phyloP scores from a whole-genome alignment of 2,797 vertebrate species.

The Lemur catta region DNA sequence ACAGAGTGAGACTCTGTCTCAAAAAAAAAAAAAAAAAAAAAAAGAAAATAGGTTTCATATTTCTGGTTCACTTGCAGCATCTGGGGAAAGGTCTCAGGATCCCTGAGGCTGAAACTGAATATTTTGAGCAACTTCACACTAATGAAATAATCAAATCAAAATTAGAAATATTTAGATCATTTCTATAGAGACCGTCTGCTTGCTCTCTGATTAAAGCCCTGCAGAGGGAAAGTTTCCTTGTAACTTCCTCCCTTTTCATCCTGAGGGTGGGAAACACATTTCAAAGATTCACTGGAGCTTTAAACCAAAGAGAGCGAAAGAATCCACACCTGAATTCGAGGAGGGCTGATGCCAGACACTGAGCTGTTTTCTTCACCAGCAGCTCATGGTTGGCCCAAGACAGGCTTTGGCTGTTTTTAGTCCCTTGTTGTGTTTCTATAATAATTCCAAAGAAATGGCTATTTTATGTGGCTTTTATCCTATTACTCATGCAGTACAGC shows the following conservation, averaged over 20 bases:
- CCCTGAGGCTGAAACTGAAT: conserved; percentile 3
- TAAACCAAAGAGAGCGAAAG: neutral
- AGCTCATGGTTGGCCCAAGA: neutral
- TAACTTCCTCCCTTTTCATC: neutral
- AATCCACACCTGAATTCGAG: rapidly evolving
- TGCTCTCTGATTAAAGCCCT: neutral
- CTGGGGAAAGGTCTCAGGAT: conserved; percentile 10
- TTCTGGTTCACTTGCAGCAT: conserved; percentile 7
- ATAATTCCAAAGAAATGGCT: conserved; percentile 10
- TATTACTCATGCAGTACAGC: conserved; percentile 58
- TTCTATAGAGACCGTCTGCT: neutral
- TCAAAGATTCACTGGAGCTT: neutral
- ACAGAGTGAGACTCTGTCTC: too few relatives aligned
- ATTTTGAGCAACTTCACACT: neutral
- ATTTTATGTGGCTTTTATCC: conserved; percentile 72
- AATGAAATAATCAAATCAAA: conserved; percentile 41
- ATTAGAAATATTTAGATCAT: neutral
- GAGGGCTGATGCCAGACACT: neutral
- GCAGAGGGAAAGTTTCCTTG: neutral
- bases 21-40: too few relatives aligned
- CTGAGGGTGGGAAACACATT: neutral
- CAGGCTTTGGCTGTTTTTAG: neutral
- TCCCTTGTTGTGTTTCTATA: neutral
- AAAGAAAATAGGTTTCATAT: neutral
- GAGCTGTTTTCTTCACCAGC: neutral